Base-by-base conservation (phyloP, 35 echinoderm and acorn worm genomes). In the Apostichopus japonicus region DNA sequence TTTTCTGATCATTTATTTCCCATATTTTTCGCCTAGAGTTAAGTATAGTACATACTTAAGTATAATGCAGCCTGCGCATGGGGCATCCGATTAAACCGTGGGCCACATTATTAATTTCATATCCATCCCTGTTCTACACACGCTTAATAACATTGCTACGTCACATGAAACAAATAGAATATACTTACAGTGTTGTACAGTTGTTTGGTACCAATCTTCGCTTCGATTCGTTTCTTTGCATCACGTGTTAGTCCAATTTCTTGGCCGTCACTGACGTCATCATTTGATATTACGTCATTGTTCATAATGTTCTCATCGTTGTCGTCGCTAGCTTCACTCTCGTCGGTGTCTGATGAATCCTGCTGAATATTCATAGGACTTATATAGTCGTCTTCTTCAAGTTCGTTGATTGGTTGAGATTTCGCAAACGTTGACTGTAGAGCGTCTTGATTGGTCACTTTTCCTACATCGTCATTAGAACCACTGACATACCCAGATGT, bases 311-410 rank as follows among this genome's bases (percentile, higher is more conserved):
- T 17, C 19, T 57, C 81, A 56, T 84, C 55, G 8, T 58, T 57
- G 4, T 57, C n/a, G 7, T 55, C 54, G 8, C 23, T 51, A 53
- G 57, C 25, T 25, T 83, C 78, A 53, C 67, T 14, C 10, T 90
- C 65, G 84, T 51, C 79, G 25, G 77, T 80, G 17, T 65, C 56
- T 13, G 51, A 57, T 55, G 17, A 6, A 9, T 10, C 81, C 55
- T 58, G 54, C 17, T 84, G 81, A 84, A 98, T 91, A 53, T 92
- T 78, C 73, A 89, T 67, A 23, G 96, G 94, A 90, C 96, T 98
- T 9, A 98, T 79, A 54, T 98, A 98, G 22, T 95, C 94, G 23
- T 98, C 94, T 71, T 93, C 94, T 92, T 95, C 54, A 72, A 65
- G 10, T 61, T 67, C 61, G 22, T 79, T 25, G 21, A 84, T 84